Conservation (phyloP, 2,888 invertebrate genomes). For the Masnerella sp. region DNA sequence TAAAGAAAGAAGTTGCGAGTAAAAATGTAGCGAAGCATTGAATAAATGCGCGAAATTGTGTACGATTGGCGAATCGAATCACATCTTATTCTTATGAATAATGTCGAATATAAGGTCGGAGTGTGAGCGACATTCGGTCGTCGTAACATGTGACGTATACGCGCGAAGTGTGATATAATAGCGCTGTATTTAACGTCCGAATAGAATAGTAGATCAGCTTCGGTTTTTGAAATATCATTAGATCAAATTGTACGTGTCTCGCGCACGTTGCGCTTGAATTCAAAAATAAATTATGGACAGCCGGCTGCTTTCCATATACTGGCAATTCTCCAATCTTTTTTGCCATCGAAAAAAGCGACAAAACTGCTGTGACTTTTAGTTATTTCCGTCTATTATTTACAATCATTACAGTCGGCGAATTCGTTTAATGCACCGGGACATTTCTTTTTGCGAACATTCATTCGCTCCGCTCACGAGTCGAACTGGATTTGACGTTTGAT, state of each 20-base stretch:
- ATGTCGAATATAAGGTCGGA: too few relatives aligned
- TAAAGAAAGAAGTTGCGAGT: too few relatives aligned
- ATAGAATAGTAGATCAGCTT: constrained; percentile 44
- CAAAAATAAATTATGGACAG: constrained; percentile 35
- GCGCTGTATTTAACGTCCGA: constrained; percentile 40
- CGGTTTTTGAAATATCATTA: constrained; percentile 42
- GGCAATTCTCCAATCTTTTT: constrained; percentile 36
- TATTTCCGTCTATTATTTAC: constrained; percentile 10
- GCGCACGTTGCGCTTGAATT: constrained; percentile 34
- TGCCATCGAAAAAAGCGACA: constrained; percentile 2
- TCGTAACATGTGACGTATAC: constrained; percentile 28
- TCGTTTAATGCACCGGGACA: too few relatives aligned
- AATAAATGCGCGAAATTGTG: too few relatives aligned
- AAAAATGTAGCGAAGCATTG: too few relatives aligned
- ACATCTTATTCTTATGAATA: too few relatives aligned
- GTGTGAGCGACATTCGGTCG: constrained; percentile 16
- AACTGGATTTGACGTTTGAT: too few relatives aligned
- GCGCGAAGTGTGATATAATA: constrained; percentile 12
- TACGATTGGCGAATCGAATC: too few relatives aligned
- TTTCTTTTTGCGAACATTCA: too few relatives aligned
- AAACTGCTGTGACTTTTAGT: neutral
- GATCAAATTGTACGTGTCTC: constrained; percentile 36
- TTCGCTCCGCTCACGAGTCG: too few relatives aligned
- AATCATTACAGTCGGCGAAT: neutral
- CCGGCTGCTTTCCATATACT: constrained; percentile 24